phyloP scores from a whole-genome alignment of 2,888 invertebrate species.

The Drosophila maculinotata region DNA sequence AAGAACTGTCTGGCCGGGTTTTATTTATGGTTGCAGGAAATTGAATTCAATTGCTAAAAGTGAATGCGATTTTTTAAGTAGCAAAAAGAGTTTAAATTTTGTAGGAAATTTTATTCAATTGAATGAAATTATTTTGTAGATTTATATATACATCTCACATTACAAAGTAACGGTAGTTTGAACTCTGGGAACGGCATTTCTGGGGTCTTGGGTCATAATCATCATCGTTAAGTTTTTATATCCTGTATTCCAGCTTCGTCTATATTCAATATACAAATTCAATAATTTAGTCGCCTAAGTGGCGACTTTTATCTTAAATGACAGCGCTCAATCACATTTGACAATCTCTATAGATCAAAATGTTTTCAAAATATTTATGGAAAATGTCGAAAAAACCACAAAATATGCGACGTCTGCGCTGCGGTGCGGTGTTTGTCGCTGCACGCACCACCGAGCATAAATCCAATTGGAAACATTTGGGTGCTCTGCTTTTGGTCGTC shows the following conservation, averaged over 20 bases:
- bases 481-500: background rate
- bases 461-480: slow-evolving; percentile 63
- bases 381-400: slow-evolving; percentile 59
- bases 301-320: background rate
- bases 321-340: slow-evolving; percentile 18
- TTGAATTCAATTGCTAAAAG: slow-evolving; percentile 54
- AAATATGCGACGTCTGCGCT: slow-evolving; percentile 44
- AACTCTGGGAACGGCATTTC: too few species aligned
- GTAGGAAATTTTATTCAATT: background rate
- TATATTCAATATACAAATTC: background rate
- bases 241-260: background rate
- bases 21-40: slow-evolving; percentile 67
- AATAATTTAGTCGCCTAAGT: slow-evolving; percentile 1
- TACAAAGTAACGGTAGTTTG: too few species aligned
- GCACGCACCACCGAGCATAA: slow-evolving; percentile 68
- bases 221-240: too few species aligned
- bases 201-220: too few species aligned
- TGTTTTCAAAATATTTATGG: slow-evolving; percentile 19
- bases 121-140: background rate
- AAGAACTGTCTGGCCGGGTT: slow-evolving; percentile 39
- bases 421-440: slow-evolving; percentile 53
- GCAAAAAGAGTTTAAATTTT: background rate
- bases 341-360: slow-evolving; percentile 16
- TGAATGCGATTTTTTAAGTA: slow-evolving; percentile 20
- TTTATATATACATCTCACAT: too few species aligned